These are phyloP conservation scores for Cryptosula pallasiana DNA, from an alignment of 2,888 invertebrate species.

Conservation along the genomic window DNA sequence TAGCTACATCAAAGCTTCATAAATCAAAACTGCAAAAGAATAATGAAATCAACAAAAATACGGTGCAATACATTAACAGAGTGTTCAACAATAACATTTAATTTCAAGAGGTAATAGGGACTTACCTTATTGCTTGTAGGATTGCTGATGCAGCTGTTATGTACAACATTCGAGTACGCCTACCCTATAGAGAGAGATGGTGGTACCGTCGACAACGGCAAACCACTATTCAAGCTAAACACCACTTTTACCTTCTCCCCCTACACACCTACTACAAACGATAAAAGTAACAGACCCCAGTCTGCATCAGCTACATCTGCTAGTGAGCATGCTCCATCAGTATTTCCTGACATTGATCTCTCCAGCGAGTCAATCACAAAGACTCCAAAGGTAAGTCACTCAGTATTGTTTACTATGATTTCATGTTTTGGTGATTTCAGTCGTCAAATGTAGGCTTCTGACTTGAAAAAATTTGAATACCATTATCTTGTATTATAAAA, in stretches of 20 bases:
- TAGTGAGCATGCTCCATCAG: neutral
- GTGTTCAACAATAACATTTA: too few species aligned
- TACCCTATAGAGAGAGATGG: constrained; percentile 21
- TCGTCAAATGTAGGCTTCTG: neutral
- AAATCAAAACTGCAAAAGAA: too few species aligned
- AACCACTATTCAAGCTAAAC: neutral
- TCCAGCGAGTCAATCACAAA: constrained; percentile 2
- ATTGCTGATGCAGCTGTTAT: constrained; percentile 17
- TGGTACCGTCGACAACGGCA: neutral
- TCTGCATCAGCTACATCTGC: constrained; percentile 5
- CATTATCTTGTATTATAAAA: too few species aligned
- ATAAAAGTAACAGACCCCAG: neutral
- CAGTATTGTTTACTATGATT: neutral
- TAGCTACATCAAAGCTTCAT: too few species aligned
- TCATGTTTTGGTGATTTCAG: neutral
- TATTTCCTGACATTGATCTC: constrained; percentile 14
- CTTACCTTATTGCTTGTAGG: too few species aligned
- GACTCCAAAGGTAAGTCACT: constrained; percentile 17
- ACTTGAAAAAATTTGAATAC: too few species aligned
- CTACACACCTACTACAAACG: neutral
- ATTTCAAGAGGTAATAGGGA: too few species aligned
- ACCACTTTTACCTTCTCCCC: neutral
- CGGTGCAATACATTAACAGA: too few species aligned
- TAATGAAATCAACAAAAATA: too few species aligned
- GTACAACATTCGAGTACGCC: constrained; percentile 16